Conservation (phyloP, 2,797 vertebrate genomes). For the Gymnoscopelus microlampas region DNA sequence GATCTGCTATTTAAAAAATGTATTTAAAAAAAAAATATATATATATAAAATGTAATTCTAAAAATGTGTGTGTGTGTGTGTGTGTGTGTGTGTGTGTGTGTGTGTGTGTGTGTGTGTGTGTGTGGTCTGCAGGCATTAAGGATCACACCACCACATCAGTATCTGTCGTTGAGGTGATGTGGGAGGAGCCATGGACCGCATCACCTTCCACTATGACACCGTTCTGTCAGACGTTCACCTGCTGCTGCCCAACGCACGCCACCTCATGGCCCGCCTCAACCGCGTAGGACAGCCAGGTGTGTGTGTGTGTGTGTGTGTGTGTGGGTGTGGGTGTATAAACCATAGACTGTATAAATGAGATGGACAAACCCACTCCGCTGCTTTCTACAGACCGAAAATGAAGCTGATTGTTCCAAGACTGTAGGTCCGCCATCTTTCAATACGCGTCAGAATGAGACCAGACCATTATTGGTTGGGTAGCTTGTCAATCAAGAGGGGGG, state of each 20-base stretch:
- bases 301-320: conserved; percentile 6
- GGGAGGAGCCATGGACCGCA: conserved; percentile 82
- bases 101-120: background rate
- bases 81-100: background rate
- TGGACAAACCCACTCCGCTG: too few species aligned
- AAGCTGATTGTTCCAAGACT: too few species aligned
- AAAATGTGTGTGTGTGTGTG: background rate
- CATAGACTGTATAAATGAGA: too few species aligned
- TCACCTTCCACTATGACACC: conserved; percentile 85
- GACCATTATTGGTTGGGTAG: too few species aligned
- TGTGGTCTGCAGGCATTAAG: conserved; percentile 5
- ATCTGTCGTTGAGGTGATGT: conserved; percentile 30
- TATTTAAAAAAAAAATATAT: too few species aligned
- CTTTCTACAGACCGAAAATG: too few species aligned
- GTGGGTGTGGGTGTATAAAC: background rate
- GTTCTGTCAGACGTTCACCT: conserved; percentile 95
- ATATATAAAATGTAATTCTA: too few species aligned
- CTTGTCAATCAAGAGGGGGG: too few species aligned
- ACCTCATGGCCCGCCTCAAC: conserved; percentile 91
- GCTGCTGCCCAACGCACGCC: conserved; percentile 79
- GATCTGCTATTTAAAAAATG: too few species aligned
- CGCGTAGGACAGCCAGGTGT: conserved; percentile 89
- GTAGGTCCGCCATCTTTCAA: too few species aligned
- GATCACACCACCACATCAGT: background rate
- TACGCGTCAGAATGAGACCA: too few species aligned